Conservation (phyloP, 2,888 invertebrate species). For the Lasioglossum morio region DNA sequence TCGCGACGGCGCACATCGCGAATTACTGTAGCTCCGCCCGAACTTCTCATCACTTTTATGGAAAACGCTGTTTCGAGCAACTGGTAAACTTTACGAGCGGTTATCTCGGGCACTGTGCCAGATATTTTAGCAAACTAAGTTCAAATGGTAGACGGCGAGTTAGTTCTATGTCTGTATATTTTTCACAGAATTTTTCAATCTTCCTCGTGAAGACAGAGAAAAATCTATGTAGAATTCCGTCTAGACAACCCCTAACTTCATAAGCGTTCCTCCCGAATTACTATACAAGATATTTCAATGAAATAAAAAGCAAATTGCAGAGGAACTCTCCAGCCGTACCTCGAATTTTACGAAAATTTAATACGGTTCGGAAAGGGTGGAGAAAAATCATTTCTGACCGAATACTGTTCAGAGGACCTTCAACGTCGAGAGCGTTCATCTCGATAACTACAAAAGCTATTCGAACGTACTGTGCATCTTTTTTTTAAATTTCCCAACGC, state of each 20-base stretch:
- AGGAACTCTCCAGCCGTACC: too few relatives aligned
- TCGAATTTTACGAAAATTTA: not conserved
- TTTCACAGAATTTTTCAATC: not conserved
- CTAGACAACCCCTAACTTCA: not conserved
- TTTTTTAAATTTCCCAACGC: not conserved
- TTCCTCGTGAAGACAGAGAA: not conserved
- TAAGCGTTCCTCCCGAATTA: not conserved
- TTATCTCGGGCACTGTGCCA: not conserved
- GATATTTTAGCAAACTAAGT: not conserved
- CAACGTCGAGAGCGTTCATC: too few relatives aligned
- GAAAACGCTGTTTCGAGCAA: not conserved
- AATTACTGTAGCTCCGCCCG: not conserved
- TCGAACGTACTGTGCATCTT: too few relatives aligned
- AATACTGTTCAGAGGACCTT: too few relatives aligned
- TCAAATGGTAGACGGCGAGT: not conserved
- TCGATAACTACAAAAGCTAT: too few relatives aligned
- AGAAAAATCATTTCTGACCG: not conserved
- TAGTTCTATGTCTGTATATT: not conserved
- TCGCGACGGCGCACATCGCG: not conserved
- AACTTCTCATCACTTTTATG: not conserved
- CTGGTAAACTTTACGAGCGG: not conserved
- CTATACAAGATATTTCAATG: not conserved
- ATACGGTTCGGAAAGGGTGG: not conserved
- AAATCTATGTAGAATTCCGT: not conserved
- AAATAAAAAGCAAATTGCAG: not conserved